These are phyloP conservation scores for Hydriomena furcata DNA, from an alignment of 2,888 invertebrate species.

Conservation along the genomic window DNA sequence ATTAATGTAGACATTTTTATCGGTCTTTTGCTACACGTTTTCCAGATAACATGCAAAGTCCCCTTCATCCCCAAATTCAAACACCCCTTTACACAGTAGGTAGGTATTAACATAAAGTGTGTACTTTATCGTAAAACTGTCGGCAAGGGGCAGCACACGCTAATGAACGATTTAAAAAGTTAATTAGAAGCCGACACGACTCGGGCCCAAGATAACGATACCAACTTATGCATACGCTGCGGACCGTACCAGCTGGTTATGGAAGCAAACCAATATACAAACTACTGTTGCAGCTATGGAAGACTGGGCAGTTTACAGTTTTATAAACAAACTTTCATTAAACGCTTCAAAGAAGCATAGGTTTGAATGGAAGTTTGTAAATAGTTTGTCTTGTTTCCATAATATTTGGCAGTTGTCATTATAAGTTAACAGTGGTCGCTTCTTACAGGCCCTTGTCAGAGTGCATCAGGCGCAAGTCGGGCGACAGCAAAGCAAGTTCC, in stretches of 20 bases:
- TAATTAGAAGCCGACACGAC: constrained; percentile 20
- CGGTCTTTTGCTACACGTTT: not conserved
- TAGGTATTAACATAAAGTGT: constrained; percentile 12
- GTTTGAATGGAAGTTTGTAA: too few species aligned
- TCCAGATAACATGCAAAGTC: not conserved
- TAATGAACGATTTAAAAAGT: constrained; percentile 34
- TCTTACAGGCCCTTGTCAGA: too few species aligned
- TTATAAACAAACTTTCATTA: too few species aligned
- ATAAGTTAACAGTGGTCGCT: too few species aligned
- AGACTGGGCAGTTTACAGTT: too few species aligned
- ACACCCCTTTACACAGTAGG: not conserved
- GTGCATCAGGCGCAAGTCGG: not conserved
- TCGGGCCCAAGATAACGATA: constrained; percentile 1
- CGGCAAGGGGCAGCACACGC: constrained; percentile 18
- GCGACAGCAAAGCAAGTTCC: not conserved
- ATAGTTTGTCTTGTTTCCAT: too few species aligned
- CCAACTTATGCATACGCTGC: not conserved
- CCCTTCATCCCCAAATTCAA: constrained; percentile 1
- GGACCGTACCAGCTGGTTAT: not conserved
- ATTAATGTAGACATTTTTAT: not conserved
- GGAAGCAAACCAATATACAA: not conserved
- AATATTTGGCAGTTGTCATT: too few species aligned
- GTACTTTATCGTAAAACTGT: constrained; percentile 12
- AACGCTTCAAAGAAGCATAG: too few species aligned
- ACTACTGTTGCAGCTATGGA: too few species aligned